A percentile compares a stretch with the other conserved stretches of the same genome.
phyloP scores from a whole-genome alignment of 2,888 invertebrate genomes.

The Automeris io region DNA sequence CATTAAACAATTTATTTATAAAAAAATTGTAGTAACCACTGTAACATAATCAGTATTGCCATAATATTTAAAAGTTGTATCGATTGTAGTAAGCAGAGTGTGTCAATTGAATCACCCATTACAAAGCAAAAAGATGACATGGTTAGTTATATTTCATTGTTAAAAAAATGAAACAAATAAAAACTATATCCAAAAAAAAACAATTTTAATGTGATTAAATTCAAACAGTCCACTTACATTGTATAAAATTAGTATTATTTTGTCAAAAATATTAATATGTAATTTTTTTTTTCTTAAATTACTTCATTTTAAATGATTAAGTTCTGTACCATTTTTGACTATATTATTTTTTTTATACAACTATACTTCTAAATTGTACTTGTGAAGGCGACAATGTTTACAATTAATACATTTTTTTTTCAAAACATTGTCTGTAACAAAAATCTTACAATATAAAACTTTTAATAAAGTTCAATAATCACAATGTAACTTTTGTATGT shows the following conservation, averaged over 20 bases:
- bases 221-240: slow-evolving; percentile 70
- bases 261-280: slow-evolving; percentile 14
- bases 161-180: slow-evolving; percentile 49
- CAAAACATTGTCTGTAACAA: too few species aligned
- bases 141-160: slow-evolving; percentile 23
- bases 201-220: slow-evolving; percentile 65
- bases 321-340: too few species aligned
- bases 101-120: slow-evolving; percentile 63
- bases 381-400: not conserved
- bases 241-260: slow-evolving; percentile 12
- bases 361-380: not conserved
- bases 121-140: slow-evolving; percentile 20
- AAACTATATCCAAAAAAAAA: slow-evolving; percentile 35
- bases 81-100: slow-evolving; percentile 61
- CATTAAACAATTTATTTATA: too few species aligned
- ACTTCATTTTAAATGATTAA: not conserved
- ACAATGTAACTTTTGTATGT: too few species aligned
- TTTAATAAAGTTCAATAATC: too few species aligned
- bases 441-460: too few species aligned
- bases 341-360: slow-evolving; percentile 4
- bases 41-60: not conserved
- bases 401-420: too few species aligned
- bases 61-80: not conserved
- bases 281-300: slow-evolving; percentile 3
- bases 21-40: slow-evolving; percentile 10